Percentiles rank a stretch among this genome's conserved stretches.
Evolutionary conservation across 2,888 invertebrate species (phyloP).

Genomic region (Lasioglossum oenotherae): DNA sequence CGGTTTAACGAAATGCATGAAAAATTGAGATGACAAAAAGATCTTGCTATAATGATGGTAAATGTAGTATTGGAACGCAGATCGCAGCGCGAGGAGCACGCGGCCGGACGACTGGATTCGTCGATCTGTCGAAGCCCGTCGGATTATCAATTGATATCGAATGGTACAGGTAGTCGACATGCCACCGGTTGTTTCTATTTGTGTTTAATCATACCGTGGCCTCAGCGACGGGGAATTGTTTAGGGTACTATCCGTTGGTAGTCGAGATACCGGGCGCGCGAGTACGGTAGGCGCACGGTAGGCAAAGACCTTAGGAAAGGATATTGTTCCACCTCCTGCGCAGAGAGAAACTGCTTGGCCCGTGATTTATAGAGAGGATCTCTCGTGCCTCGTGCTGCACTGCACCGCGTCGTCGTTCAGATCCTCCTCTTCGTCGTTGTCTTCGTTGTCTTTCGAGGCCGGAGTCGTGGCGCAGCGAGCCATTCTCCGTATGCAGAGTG

Average conservation of each 20-base stretch:
- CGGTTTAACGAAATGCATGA: too few relatives aligned
- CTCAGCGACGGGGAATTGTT: slow-evolving; percentile 29
- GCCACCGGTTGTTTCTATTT: slow-evolving; percentile 40
- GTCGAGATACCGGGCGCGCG: slow-evolving; percentile 27
- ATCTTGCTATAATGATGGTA: too few relatives aligned
- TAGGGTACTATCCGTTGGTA: slow-evolving; percentile 33
- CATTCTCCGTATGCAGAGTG: slow-evolving; percentile 74
- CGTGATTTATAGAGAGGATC: slow-evolving; percentile 71
- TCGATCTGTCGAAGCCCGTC: neutral
- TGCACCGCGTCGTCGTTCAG: slow-evolving; percentile 51
- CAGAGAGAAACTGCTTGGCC: slow-evolving; percentile 67
- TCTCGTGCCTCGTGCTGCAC: slow-evolving; percentile 54
- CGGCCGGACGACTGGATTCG: neutral
- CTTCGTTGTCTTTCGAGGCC: slow-evolving; percentile 60
- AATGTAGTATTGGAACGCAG: too few relatives aligned
- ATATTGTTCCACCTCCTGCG: slow-evolving; percentile 73
- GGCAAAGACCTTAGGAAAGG: slow-evolving; percentile 65
- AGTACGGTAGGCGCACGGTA: slow-evolving; percentile 62
- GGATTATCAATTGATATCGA: slow-evolving; percentile 21
- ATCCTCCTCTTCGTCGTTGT: slow-evolving; percentile 66
- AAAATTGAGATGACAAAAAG: too few relatives aligned
- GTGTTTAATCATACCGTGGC: slow-evolving; percentile 49
- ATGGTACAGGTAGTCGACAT: neutral
- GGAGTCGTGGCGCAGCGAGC: slow-evolving; percentile 54
- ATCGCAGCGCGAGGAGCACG: too few relatives aligned